Conservation (phyloP, 1,140 invertebrate genomes). For the Hydropsyche tenuis region DNA sequence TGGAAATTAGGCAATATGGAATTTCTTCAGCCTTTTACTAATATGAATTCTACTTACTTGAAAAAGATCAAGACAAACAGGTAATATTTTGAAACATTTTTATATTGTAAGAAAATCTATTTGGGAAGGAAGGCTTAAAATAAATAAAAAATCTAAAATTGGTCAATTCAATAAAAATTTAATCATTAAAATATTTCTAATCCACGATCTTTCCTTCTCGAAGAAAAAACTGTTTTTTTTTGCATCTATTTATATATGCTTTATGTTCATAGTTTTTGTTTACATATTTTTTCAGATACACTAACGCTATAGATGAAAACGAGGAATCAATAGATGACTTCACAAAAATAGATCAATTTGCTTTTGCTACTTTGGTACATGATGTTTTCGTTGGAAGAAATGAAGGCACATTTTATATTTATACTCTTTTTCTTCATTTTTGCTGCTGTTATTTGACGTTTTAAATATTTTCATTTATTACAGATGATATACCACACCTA, state of each 20-base stretch:
- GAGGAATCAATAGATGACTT: constrained; percentile 66
- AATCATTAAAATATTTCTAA: too few relatives aligned
- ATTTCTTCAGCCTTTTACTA: constrained; percentile 73
- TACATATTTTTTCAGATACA: constrained; percentile 62
- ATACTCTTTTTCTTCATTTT: too few relatives aligned
- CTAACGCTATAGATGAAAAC: constrained; percentile 73
- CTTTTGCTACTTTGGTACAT: constrained; percentile 79
- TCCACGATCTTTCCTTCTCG: too few relatives aligned
- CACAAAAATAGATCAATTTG: constrained; percentile 76
- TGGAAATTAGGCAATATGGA: constrained; percentile 87
- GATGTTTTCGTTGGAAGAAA: constrained; percentile 71
- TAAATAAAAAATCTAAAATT: too few relatives aligned
- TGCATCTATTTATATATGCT: too few relatives aligned
- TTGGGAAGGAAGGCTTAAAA: too few relatives aligned
- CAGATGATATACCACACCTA: constrained; percentile 72
- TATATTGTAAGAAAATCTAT: too few relatives aligned
- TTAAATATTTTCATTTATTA: constrained; percentile 50
- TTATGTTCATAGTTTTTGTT: too few relatives aligned
- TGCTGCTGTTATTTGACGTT: constrained; percentile 11
- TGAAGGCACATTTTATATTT: constrained; percentile 62
- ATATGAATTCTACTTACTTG: constrained; percentile 71
- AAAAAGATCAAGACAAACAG: constrained; percentile 70
- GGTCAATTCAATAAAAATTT: too few relatives aligned
- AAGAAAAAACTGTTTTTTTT: too few relatives aligned
- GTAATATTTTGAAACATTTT: constrained; percentile 45